Percentiles rank a stretch among this genome's conserved stretches.
phyloP scores from a whole-genome alignment of 2,888 invertebrate species.

The Meteorus cinctellus region DNA sequence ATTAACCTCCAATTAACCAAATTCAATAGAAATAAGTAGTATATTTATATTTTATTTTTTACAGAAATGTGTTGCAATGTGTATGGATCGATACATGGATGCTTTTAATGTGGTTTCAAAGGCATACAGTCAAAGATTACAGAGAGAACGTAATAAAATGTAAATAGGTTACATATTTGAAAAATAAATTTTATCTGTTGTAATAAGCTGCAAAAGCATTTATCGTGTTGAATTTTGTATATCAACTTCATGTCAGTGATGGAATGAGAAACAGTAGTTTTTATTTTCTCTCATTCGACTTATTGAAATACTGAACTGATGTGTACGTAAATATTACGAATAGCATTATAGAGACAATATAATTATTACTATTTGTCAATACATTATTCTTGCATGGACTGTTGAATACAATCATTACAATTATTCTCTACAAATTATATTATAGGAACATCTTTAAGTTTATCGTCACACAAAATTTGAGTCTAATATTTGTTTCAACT shows the following conservation, averaged over 20 bases:
- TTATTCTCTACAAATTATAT: conserved; percentile 53
- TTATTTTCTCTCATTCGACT: conserved; percentile 41
- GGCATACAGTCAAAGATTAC: conserved; percentile 89
- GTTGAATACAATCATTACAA: conserved; percentile 54
- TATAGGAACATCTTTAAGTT: conserved; percentile 56
- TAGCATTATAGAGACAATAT: conserved; percentile 5
- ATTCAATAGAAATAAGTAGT: background rate
- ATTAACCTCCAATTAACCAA: conserved; percentile 45
- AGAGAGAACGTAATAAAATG: conserved; percentile 83
- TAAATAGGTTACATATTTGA: conserved; percentile 65
- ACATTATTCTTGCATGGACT: conserved; percentile 55
- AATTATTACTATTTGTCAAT: conserved; percentile 48
- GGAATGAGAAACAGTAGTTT: background rate
- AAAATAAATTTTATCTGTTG: conserved; percentile 22
- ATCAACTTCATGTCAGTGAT: background rate
- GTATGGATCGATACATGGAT: conserved; percentile 99
- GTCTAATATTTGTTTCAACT: conserved; percentile 17
- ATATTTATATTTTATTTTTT: conserved; percentile 61
- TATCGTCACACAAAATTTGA: conserved; percentile 21
- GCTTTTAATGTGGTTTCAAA: conserved; percentile 94
- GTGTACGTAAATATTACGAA: conserved; percentile 19
- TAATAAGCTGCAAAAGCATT: conserved; percentile 10
- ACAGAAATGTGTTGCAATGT: conserved; percentile 97
- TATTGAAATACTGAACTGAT: conserved; percentile 11
- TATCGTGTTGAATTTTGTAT: background rate